Evolutionary conservation across 2,113 vertebrate species (phyloP).

Genomic region (Nestor notabilis): DNA sequence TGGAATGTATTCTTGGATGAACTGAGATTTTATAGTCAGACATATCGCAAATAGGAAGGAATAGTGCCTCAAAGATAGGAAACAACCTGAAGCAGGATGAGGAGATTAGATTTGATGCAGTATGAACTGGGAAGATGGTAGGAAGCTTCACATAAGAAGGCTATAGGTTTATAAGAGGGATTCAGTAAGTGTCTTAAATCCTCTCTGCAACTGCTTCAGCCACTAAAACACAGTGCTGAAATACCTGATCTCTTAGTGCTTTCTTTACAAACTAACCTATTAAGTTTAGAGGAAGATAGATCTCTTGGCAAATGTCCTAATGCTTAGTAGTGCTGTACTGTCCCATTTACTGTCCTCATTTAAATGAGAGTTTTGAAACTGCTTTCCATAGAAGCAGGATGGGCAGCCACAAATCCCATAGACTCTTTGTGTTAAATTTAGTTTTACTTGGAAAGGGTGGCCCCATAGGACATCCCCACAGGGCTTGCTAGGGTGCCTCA

Average conservation of each 20-base stretch:
- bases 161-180: not conserved
- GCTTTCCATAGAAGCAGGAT: not conserved
- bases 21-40: not conserved
- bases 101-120: not conserved
- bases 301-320: not conserved
- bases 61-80: not conserved
- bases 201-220: not conserved
- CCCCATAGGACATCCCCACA: not conserved
- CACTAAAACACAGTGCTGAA: not conserved
- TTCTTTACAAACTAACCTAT: not conserved
- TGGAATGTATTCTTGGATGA: not conserved
- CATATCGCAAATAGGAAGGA: not conserved
- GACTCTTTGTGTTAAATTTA: not conserved
- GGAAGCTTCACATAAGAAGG: not conserved
- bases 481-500: not conserved
- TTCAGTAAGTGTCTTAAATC: not conserved
- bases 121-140: not conserved
- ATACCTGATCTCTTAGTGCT: not conserved
- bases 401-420: not conserved
- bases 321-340: not conserved
- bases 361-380: not conserved
- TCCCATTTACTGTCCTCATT: not conserved
- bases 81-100: not conserved
- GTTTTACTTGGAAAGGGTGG: not conserved
- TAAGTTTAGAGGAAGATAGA: not conserved